A percentile compares a stretch with the other conserved stretches of the same genome.
Conservation (phyloP, 2,888 invertebrate species). For the Pandemis corylana region DNA sequence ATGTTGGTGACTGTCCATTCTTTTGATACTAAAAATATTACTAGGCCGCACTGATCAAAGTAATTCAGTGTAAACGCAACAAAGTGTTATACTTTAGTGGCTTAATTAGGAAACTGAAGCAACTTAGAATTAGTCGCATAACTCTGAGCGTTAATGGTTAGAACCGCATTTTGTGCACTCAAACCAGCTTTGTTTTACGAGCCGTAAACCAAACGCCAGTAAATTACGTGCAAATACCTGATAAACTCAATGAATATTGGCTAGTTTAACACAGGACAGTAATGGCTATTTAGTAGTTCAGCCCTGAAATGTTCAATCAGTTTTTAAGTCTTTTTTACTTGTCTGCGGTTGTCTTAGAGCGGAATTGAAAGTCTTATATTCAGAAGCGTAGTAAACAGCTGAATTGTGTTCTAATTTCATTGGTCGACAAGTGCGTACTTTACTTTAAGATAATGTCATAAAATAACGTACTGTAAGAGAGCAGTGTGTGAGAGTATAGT, state of each 20-base stretch:
- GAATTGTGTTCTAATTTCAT: too few relatives aligned
- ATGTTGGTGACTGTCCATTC: too few relatives aligned
- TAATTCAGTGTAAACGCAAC: not conserved
- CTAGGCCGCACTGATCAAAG: not conserved
- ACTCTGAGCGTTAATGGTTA: constrained; percentile 11
- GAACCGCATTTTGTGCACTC: constrained; percentile 11
- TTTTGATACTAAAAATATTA: not conserved
- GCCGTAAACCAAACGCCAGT: constrained; percentile 4
- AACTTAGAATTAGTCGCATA: constrained; percentile 5
- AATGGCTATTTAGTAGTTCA: not conserved
- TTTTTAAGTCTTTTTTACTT: too few relatives aligned
- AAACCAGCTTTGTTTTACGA: constrained; percentile 21
- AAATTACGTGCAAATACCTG: constrained; percentile 15
- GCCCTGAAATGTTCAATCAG: not conserved
- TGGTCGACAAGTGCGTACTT: too few relatives aligned
- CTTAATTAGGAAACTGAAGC: constrained; percentile 11
- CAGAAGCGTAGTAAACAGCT: too few relatives aligned
- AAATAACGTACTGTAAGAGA: too few relatives aligned
- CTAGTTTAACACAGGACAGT: not conserved
- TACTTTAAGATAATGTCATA: too few relatives aligned
- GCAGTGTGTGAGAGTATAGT: too few relatives aligned
- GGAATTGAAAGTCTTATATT: too few relatives aligned
- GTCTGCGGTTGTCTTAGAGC: too few relatives aligned
- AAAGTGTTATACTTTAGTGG: not conserved
- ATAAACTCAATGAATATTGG: constrained; percentile 15